A percentile compares a stretch with the other conserved stretches of the same genome.
These are phyloP conservation scores for Silvanus unidentatus DNA, from an alignment of 2,888 invertebrate genomes.

Conservation along the genomic window DNA sequence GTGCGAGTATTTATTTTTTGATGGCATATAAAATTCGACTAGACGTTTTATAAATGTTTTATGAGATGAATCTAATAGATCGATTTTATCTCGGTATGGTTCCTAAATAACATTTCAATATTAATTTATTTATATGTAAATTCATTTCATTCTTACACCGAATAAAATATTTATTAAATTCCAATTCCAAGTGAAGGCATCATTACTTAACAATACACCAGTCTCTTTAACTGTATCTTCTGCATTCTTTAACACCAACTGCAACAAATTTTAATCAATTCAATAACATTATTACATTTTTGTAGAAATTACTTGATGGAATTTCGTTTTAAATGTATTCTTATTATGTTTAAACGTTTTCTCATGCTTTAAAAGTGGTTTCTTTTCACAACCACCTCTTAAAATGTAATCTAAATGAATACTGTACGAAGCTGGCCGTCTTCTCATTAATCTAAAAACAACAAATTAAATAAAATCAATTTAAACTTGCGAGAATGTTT, in stretches of 20 bases:
- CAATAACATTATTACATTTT: neutral
- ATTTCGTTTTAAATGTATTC: conserved; percentile 34
- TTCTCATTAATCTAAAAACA: conserved; percentile 58
- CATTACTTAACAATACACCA: conserved; percentile 72
- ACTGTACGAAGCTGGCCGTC: conserved; percentile 75
- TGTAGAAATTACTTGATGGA: conserved; percentile 41
- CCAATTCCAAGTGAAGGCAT: conserved; percentile 88
- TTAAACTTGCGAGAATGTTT: conserved; percentile 13
- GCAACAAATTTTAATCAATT: conserved; percentile 13
- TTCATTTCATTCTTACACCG: no score
- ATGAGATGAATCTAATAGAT: conserved; percentile 60
- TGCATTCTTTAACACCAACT: conserved; percentile 40
- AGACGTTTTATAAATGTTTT: conserved; percentile 68
- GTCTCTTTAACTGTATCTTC: conserved; percentile 71
- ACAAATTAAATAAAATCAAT: neutral
- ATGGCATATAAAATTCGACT: conserved; percentile 80
- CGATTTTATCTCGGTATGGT: conserved; percentile 23
- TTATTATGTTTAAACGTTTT: conserved; percentile 27
- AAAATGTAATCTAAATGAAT: conserved; percentile 77
- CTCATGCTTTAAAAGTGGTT: conserved; percentile 32
- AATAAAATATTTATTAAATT: conserved; percentile 78
- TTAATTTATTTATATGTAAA: no score
- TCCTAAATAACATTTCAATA: no score
- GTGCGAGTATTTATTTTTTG: conserved; percentile 79
- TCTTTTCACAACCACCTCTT: conserved; percentile 44